Conservation (phyloP, 2,888 invertebrate species). For the Apodemia hepburni region DNA sequence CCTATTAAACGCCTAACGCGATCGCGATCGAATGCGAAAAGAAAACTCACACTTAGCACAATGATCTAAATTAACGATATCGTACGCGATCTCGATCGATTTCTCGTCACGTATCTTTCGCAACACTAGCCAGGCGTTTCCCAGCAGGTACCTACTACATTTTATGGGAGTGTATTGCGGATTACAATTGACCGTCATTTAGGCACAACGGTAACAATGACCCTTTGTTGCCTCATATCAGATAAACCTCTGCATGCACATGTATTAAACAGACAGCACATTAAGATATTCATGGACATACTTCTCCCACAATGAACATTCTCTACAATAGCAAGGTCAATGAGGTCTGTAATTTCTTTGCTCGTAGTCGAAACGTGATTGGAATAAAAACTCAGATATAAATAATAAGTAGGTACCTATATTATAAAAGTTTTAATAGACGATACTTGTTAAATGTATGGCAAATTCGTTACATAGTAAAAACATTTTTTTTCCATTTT, state of each 20-base stretch:
- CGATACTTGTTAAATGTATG: too few relatives aligned
- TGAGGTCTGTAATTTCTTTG: neutral
- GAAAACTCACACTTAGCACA: too few relatives aligned
- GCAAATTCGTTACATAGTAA: too few relatives aligned
- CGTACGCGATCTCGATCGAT: neutral
- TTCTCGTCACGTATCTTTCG: constrained; percentile 39
- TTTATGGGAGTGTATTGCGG: constrained; percentile 50
- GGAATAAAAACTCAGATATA: too few relatives aligned
- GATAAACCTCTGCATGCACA: constrained; percentile 9
- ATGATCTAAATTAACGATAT: neutral
- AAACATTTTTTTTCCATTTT: too few relatives aligned
- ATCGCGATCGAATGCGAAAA: too few relatives aligned
- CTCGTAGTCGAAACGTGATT: neutral
- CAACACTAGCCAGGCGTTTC: constrained; percentile 52
- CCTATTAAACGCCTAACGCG: too few relatives aligned
- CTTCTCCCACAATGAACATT: neutral
- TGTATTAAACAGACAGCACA: constrained; percentile 18
- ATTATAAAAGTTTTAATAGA: too few relatives aligned
- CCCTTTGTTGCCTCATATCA: constrained; percentile 45
- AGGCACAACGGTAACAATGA: constrained; percentile 59
- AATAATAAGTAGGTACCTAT: too few relatives aligned
- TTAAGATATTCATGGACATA: constrained; percentile 9
- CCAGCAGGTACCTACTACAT: constrained; percentile 42
- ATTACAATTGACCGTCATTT: constrained; percentile 55
- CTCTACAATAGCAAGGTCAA: constrained; percentile 2